Evolutionary conservation across 64 coral and sea anemone genomes (phyloP), one percentile per base, ranked within the genome.

Genomic region (Pocillopora verrucosa): DNA sequence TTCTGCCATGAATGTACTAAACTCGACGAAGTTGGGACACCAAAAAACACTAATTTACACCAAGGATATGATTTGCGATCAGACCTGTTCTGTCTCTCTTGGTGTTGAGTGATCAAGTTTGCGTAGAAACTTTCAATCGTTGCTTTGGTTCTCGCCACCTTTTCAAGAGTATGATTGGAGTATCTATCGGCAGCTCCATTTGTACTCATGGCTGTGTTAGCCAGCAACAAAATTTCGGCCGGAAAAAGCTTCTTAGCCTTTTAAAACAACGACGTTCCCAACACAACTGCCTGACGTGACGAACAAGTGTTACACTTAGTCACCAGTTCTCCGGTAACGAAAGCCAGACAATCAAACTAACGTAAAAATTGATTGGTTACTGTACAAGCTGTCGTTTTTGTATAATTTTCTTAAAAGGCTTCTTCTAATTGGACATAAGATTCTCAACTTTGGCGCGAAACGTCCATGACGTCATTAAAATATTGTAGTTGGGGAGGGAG

Each of bases 161-260:
- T 99, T 74, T 99, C 97, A 60, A 99, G 91, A 59, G 97, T 99
- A 59, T 99, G 97, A 65, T 93, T 92, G 57, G 97, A 99, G 77
- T 95, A 95, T 24, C 83, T 79, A 60, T 84, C 92, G 13, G 90
- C 67, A 61, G 90, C 80, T 73, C 87, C 93, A 80, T 90, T 95
- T 72, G 93, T 87, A 92, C 93, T 94, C 87, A 93, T 91, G 80
- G 91, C 88, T 84, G 93, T 83, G 57, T 92, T 76, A 87, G 89
- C 77, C 93, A 94, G 91, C 65, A 9, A 36, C 57, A 58, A 75
- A 88, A 88, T 72, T 57, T 37, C 20, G 10, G 64, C 38, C 82
- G 65, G 41, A 83, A 41, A 56, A 72, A 85, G 58, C 82, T 72
- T 67, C 56, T 37, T 24, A 20, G 38, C 20, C 82, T 70, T 85